These are phyloP conservation scores for Apamea crenata DNA, from an alignment of 2,888 invertebrate species.

Conservation along the genomic window DNA sequence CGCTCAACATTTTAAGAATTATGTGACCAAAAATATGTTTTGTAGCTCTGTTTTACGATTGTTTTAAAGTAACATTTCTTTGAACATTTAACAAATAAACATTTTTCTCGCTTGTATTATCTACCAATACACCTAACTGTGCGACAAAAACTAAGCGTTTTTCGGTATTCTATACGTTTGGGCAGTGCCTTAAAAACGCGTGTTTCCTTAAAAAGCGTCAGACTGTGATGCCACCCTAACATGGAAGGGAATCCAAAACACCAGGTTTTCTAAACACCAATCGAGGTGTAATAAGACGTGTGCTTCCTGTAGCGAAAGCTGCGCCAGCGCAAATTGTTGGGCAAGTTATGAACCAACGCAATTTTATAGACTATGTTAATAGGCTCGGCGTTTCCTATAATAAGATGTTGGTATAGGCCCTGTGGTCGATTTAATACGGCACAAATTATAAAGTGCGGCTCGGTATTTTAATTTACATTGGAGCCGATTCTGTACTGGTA, in stretches of 20 bases:
- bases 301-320: slow-evolving; percentile 73
- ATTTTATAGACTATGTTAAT: slow-evolving; percentile 73
- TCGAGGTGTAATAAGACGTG: slow-evolving; percentile 70
- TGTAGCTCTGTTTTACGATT: too few relatives aligned
- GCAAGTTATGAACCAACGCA: slow-evolving; percentile 67
- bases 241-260: slow-evolving; percentile 34
- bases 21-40: too few relatives aligned
- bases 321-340: slow-evolving; percentile 73
- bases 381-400: slow-evolving; percentile 67
- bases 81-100: too few relatives aligned
- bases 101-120: too few relatives aligned
- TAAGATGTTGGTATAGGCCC: slow-evolving; percentile 60
- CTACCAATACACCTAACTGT: too few relatives aligned
- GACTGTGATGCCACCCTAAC: slow-evolving; percentile 32
- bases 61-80: too few relatives aligned
- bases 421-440: slow-evolving; percentile 58
- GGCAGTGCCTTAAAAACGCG: background rate
- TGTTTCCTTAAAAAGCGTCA: background rate
- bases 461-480: slow-evolving; percentile 60
- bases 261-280: slow-evolving; percentile 60
- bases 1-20: too few relatives aligned
- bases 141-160: too few relatives aligned
- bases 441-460: slow-evolving; percentile 59
- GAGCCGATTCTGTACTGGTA: slow-evolving; percentile 30
- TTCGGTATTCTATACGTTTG: background rate